These are phyloP conservation scores for Brachypalpus laphriformis DNA, from an alignment of 2,888 invertebrate genomes.

Conservation along the genomic window DNA sequence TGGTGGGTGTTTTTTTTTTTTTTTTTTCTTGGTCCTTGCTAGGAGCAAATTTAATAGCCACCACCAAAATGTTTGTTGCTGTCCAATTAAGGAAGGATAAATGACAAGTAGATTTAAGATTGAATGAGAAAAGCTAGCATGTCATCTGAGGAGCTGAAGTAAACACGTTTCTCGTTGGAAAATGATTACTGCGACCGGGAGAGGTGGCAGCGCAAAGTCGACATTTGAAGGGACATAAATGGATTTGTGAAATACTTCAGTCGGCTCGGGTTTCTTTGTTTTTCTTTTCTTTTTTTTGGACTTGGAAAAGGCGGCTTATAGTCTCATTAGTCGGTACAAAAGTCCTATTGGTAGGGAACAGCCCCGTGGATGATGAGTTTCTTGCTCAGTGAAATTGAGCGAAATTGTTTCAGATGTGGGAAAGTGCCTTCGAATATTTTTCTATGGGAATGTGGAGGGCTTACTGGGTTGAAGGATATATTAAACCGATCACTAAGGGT, in stretches of 20 bases:
- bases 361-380: background rate
- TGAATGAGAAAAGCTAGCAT: constrained; percentile 31
- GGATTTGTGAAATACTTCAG: constrained; percentile 27
- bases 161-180: constrained; percentile 28
- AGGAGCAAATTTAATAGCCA: constrained; percentile 52
- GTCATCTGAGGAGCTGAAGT: constrained; percentile 33
- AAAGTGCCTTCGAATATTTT: background rate
- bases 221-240: constrained; percentile 56
- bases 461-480: background rate
- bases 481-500: too few relatives aligned
- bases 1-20: constrained; percentile 1
- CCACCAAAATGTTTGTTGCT: constrained; percentile 61
- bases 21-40: background rate
- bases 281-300: background rate
- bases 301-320: constrained; percentile 56
- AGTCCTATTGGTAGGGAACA: background rate
- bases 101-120: constrained; percentile 66
- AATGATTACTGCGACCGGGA: constrained; percentile 46
- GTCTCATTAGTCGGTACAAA: constrained; percentile 50
- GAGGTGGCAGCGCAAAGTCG: constrained; percentile 44
- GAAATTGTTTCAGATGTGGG: background rate
- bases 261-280: background rate
- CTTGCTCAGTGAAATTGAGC: background rate
- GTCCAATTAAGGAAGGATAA: constrained; percentile 73
- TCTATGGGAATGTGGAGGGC: background rate